Evolutionary conservation across 2,797 vertebrate species (phyloP).

Genomic region (Tapera naevia): DNA sequence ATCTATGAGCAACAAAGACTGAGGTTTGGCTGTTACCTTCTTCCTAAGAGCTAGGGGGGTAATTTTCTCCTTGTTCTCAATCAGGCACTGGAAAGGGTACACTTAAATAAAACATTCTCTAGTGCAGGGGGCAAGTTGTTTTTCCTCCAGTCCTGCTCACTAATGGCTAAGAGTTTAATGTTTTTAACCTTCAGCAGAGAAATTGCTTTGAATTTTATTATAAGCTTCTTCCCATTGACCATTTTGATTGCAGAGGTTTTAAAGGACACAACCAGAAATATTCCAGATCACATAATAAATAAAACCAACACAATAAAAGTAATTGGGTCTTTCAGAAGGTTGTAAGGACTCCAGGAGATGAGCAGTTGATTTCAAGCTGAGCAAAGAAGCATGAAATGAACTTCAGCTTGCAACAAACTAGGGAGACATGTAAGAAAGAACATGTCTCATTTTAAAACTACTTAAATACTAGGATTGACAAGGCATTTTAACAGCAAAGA

Average conservation of each 20-base stretch:
- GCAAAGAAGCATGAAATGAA: slow-evolving; percentile 25
- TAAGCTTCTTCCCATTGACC: neutral
- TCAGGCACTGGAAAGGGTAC: neutral
- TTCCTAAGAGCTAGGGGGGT: neutral
- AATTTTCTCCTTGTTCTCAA: neutral
- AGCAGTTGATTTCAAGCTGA: slow-evolving; percentile 46
- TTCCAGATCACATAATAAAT: neutral
- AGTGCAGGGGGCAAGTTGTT: neutral
- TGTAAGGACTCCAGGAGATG: neutral
- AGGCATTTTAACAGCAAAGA: slow-evolving; percentile 4
- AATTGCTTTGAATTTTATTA: neutral
- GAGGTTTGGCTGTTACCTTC: neutral
- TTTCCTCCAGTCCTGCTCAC: neutral
- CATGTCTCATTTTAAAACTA: neutral
- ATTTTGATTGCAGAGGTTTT: neutral
- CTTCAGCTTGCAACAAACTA: neutral
- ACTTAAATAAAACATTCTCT: neutral
- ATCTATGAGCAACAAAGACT: neutral
- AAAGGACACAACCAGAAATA: neutral
- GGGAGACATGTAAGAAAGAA: neutral
- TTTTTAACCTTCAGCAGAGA: neutral
- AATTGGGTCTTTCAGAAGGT: neutral
- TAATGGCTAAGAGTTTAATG: neutral
- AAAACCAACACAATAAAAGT: neutral
- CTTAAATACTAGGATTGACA: neutral